These are phyloP conservation scores for Megalops cyprinoides DNA, from an alignment of 2,797 vertebrate species.

Conservation along the genomic window DNA sequence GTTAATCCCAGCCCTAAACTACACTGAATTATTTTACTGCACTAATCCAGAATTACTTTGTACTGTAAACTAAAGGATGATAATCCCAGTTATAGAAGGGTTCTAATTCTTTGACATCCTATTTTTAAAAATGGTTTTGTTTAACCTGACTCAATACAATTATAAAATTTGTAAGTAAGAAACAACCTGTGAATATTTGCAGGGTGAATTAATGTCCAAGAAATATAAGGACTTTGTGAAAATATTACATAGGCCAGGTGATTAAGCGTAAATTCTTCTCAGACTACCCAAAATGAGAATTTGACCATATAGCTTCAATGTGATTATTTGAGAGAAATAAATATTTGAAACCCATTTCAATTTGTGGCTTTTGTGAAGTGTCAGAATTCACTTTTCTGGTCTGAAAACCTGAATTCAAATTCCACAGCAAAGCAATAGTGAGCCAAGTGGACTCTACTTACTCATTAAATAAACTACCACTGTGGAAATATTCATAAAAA, in stretches of 20 bases:
- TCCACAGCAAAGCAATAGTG: background rate
- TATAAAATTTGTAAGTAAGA: too few species aligned
- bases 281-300: background rate
- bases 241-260: background rate
- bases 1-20: too few species aligned
- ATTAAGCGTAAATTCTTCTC: background rate
- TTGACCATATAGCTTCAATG: background rate
- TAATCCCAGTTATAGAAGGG: too few species aligned
- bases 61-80: too few species aligned
- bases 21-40: too few species aligned
- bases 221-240: background rate
- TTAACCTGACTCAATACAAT: too few species aligned
- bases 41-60: too few species aligned
- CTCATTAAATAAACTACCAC: background rate
- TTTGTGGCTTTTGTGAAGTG: background rate
- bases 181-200: too few species aligned
- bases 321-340: background rate
- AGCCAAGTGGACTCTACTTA: background rate
- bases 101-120: too few species aligned
- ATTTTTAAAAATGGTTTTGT: too few species aligned
- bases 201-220: too few species aligned
- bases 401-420: slow-evolving; percentile 5
- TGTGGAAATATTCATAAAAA: slow-evolving; percentile 8
- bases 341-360: background rate
- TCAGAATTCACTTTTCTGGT: background rate